A percentile compares a stretch with the other conserved stretches of the same genome.
These are phyloP conservation scores for Neoarius graeffei DNA, from an alignment of 2,113 vertebrate species.

Conservation along the genomic window DNA sequence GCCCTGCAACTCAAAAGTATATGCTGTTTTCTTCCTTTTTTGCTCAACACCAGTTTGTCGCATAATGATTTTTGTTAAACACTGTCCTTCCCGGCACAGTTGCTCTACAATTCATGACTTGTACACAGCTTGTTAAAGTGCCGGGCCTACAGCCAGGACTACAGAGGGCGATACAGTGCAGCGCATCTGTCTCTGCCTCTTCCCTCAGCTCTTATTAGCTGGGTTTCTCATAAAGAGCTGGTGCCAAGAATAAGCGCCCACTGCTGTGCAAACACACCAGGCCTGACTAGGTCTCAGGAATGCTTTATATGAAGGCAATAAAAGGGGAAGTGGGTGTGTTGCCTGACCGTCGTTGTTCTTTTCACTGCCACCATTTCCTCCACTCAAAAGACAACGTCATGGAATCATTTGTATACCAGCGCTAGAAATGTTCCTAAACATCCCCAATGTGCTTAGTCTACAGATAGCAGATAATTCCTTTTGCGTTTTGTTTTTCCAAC, in stretches of 20 bases:
- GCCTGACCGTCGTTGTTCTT: slow-evolving; percentile 64
- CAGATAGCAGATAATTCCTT: slow-evolving; percentile 62
- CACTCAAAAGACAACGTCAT: slow-evolving; percentile 65
- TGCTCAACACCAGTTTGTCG: slow-evolving; percentile 6
- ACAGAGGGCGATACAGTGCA: slow-evolving; percentile 68
- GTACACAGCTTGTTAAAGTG: slow-evolving; percentile 63
- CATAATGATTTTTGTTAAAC: slow-evolving; percentile 12
- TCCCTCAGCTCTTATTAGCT: slow-evolving; percentile 72
- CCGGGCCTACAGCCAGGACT: slow-evolving; percentile 68
- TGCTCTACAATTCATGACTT: slow-evolving; percentile 47
- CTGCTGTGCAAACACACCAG: slow-evolving; percentile 76
- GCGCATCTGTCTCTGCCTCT: slow-evolving; percentile 69
- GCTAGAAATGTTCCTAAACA: slow-evolving; percentile 61
- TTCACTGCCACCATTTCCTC: slow-evolving; percentile 71
- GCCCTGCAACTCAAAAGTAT: slow-evolving; percentile 29
- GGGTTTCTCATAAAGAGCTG: slow-evolving; percentile 68
- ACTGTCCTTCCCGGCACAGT: slow-evolving; percentile 35
- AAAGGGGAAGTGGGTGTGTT: slow-evolving; percentile 72
- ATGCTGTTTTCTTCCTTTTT: background rate
- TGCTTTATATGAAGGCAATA: slow-evolving; percentile 77
- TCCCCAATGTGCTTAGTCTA: slow-evolving; percentile 63
- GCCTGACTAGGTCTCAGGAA: slow-evolving; percentile 76
- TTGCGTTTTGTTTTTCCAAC: slow-evolving; percentile 21
- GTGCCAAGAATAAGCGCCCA: slow-evolving; percentile 73
- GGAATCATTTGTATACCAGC: slow-evolving; percentile 63